Percentiles rank a stretch among this genome's conserved stretches.
Conservation (phyloP, 2,797 vertebrate species). For the Coregonus sp. region DNA sequence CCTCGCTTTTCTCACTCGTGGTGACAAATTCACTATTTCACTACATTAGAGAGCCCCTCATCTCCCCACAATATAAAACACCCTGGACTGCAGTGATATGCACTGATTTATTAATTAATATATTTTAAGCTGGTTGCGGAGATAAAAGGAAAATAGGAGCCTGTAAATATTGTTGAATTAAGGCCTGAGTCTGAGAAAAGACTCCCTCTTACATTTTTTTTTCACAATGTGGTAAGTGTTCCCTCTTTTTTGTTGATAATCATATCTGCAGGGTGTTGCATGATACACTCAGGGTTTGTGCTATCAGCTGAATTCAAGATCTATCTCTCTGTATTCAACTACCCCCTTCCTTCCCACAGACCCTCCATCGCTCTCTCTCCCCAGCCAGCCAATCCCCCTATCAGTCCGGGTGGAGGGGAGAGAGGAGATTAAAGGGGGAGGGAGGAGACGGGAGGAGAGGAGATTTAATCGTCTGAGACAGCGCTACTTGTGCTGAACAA, state of each 20-base stretch:
- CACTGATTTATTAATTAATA: constrained; percentile 70
- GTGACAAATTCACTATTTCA: constrained; percentile 68
- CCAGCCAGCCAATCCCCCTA: constrained; percentile 40
- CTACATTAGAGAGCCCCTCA: constrained; percentile 64
- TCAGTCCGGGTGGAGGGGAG: constrained; percentile 47
- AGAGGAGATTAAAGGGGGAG: constrained; percentile 46
- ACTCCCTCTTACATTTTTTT: constrained; percentile 57
- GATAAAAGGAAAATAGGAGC: constrained; percentile 59
- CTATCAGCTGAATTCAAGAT: constrained; percentile 76
- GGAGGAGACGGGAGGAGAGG: constrained; percentile 32
- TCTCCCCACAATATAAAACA: constrained; percentile 58
- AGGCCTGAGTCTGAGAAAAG: constrained; percentile 46
- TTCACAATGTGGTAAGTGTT: constrained; percentile 54
- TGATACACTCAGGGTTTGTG: constrained; percentile 59
- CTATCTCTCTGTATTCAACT: constrained; percentile 66
- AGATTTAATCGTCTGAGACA: constrained; percentile 71
- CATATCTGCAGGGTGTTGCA: constrained; percentile 69
- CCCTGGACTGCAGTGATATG: constrained; percentile 58
- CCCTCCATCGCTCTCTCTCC: constrained; percentile 20
- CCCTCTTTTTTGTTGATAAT: constrained; percentile 64
- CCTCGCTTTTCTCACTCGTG: constrained; percentile 63
- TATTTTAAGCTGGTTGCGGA: constrained; percentile 64
- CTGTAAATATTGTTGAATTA: constrained; percentile 72
- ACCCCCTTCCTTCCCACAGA: constrained; percentile 3
- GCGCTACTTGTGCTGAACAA: constrained; percentile 63